Evolutionary conservation across 2,797 vertebrate genomes (phyloP).

Genomic region (Sebastes taczanowskii): DNA sequence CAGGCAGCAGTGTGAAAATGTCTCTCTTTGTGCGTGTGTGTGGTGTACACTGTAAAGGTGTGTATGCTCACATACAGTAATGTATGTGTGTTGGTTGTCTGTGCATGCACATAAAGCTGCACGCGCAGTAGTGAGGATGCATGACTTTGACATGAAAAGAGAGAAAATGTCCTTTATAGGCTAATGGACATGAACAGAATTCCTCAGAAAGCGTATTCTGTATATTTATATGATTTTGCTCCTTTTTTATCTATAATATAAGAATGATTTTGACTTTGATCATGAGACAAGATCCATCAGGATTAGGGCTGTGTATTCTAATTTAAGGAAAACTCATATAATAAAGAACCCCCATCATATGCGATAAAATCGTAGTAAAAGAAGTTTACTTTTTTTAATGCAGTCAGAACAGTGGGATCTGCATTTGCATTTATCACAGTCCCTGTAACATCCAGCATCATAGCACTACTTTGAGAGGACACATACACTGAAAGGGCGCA

Average conservation of each 20-base stretch:
- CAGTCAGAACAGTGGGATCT: no score
- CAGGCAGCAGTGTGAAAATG: slow-evolving; percentile 35
- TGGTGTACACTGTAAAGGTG: background rate
- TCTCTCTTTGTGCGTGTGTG: background rate
- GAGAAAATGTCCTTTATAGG: background rate
- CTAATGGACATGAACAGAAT: background rate
- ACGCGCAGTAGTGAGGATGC: background rate
- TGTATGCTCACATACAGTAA: background rate
- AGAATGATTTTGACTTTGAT: background rate
- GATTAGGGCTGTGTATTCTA: background rate
- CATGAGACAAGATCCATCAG: background rate
- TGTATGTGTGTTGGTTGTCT: background rate
- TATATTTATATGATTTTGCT: background rate
- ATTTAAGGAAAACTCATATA: no score
- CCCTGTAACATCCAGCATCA: no score
- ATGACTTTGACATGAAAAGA: background rate
- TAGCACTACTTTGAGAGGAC: no score
- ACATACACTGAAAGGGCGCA: no score
- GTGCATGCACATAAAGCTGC: background rate
- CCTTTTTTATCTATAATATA: background rate
- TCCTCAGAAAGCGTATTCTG: background rate
- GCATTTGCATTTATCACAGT: no score
- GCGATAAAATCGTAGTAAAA: no score
- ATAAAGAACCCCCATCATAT: no score
- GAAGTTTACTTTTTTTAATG: no score